Evolutionary conservation across 2,888 invertebrate species (phyloP).

Genomic region (Callyntrura sp.): DNA sequence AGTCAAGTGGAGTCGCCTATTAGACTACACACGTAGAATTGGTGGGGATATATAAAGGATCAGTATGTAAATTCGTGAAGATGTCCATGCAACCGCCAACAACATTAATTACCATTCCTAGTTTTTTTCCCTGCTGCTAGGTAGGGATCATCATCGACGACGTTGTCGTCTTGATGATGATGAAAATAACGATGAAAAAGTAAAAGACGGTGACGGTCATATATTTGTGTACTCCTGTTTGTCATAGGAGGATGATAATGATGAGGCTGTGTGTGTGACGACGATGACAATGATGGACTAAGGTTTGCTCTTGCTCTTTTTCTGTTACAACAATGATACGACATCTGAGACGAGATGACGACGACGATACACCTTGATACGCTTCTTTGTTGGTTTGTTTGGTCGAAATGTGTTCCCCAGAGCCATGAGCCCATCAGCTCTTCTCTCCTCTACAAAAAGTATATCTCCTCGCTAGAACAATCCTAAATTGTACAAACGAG

Average conservation of each 20-base stretch:
- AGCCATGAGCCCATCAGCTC: neutral
- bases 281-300: constrained; percentile 36
- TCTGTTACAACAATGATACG: no score
- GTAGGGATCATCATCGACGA: neutral
- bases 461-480: constrained; percentile 38
- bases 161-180: neutral
- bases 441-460: constrained; percentile 29
- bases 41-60: neutral
- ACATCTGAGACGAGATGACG: neutral
- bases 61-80: constrained; percentile 22
- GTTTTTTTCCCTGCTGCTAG: neutral
- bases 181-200: neutral
- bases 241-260: constrained; percentile 30
- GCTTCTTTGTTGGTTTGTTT: constrained; percentile 16
- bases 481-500: constrained; percentile 57
- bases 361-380: constrained; percentile 7
- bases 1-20: neutral
- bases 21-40: neutral
- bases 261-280: constrained; percentile 15
- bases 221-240: neutral
- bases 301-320: neutral
- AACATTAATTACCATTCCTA: neutral
- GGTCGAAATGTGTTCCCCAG: neutral
- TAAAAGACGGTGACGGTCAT: constrained; percentile 3
- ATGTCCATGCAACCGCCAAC: constrained; percentile 5